phyloP scores from a whole-genome alignment of 2,113 vertebrate genomes.

The Ageneiosus marmoratus region DNA sequence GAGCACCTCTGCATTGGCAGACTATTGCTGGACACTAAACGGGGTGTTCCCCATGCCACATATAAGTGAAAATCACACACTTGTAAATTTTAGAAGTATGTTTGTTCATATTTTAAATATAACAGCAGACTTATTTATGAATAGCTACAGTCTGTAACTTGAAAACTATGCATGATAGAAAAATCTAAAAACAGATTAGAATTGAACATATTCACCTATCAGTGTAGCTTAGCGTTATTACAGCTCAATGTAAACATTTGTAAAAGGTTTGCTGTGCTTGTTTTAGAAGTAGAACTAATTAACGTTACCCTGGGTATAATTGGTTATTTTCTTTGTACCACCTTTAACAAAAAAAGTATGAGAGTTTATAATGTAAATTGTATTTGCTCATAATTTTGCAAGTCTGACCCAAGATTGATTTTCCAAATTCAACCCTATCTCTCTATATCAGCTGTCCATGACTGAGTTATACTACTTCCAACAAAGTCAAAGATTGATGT shows the following conservation, averaged over 20 bases:
- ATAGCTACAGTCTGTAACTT: too few species aligned
- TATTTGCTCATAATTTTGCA: background rate
- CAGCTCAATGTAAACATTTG: background rate
- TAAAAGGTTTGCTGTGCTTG: background rate
- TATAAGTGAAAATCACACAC: too few species aligned
- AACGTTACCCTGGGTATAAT: constrained; percentile 4
- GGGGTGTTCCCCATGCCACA: too few species aligned
- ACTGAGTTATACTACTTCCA: constrained; percentile 15
- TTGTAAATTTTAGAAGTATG: too few species aligned
- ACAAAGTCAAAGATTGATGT: constrained; percentile 46
- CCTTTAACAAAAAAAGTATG: background rate
- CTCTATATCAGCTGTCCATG: background rate
- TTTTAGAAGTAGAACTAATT: constrained; percentile 10
- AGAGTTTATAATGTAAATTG: background rate
- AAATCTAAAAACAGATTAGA: too few species aligned
- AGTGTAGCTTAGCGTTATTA: too few species aligned
- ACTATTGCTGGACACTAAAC: too few species aligned
- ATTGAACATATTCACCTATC: too few species aligned
- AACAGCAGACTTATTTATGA: too few species aligned
- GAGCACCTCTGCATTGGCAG: too few species aligned
- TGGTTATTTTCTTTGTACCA: background rate
- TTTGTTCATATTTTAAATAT: too few species aligned
- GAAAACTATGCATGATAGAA: too few species aligned
- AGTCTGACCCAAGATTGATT: background rate
- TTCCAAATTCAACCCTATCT: background rate